Evolutionary conservation across 2,113 vertebrate genomes (phyloP), one percentile per base, ranked within the genome.

Genomic region (Phylloscopus whistleri): DNA sequence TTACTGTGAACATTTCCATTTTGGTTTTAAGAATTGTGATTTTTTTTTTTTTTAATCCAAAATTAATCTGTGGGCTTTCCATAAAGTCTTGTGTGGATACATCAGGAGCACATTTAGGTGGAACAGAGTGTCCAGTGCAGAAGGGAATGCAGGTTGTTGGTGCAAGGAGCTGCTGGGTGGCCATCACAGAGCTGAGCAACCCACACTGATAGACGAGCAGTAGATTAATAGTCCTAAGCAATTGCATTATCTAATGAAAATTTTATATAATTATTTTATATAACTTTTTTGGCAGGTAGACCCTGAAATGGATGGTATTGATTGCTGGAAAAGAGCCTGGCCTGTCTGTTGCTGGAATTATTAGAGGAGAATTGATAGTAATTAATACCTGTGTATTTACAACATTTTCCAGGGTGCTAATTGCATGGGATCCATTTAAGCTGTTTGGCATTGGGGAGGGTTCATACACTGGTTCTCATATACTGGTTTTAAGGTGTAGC

Each of bases 341-440:
- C 95, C 43, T 93, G 95, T 96, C 78, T 69, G 83, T 75, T 95
- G 94, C 60, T 95, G 77, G 93, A 94, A 94, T 97, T 96, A 95
- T 93, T 96, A 91, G 93, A 69, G 72, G 85, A 81, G 84, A 96
- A 93, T 94, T 94, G 77, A 39, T 95, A 95, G 96, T 96, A 97
- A 97, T 97, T 97, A 97, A 97, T 97, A 97, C 94, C 96, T 96
- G 84, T 89, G 87, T 96, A 93, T 97, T 96, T 95, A 89, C 94
- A 85, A 69, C 68, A 28, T 96, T 97, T 95, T 97, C 91, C 78
- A 59, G 81, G 72, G 79, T 94, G 89, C 95, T 97, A 95, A 96
- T 96, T 97, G 97, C 59, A 31, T 5, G 3, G 68, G 82, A 76
- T 70, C 41, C 63, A 18, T 82, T 90, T 79, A 75, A 93, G 66